Evolutionary conservation across 2,113 vertebrate genomes (phyloP), one percentile per base, ranked within the genome.

Genomic region (Paradisaea rubra): DNA sequence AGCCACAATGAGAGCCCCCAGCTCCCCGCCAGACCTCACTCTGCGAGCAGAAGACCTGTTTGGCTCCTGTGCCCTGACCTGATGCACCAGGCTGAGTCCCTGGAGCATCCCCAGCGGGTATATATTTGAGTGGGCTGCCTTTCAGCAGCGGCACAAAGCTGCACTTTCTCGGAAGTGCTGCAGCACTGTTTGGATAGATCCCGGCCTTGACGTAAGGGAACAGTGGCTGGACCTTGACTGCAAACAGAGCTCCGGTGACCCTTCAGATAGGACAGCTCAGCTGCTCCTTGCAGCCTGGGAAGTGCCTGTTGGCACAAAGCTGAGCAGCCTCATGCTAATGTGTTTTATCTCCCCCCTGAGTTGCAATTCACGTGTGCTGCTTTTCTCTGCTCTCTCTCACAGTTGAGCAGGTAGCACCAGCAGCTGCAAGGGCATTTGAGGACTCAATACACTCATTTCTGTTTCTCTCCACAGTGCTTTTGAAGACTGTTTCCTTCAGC

Each of bases 231-330:
- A 95, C 92, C 71, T 78, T 74, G 95, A 71, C 5, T 90, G 76
- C 92, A 93, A 96, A 92, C 83, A 88, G 47, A 78, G 86, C 56
- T 80, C 59, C 27, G 10, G 49, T 35, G 63, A 60, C 88, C 64
- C 63, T 83, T 28, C 4, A 64, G 83, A 68, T 60, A 60, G 74
- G 61, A 17, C 1, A 85, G 74, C 7, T 66, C 86, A 63, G 69
- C 81, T 82, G 65, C 57, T 85, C 39, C 3, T 50, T 61, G 78
- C 57, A 20, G 61, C 6, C 37, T 54, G 73, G 49, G 30, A 50
- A 53, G 73, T 14, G 60, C 28, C 68, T 27, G 28, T 6, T 53
- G 42, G 53, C 70, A 50, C 6, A 7, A 69, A 18, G 45, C 39
- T 56, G 50, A 72, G 50, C 61, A 72, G 23, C 13, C 45, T 50